These are phyloP conservation scores for Lateolabrax maculatus DNA, from an alignment of 2,797 vertebrate species.

Conservation along the genomic window DNA sequence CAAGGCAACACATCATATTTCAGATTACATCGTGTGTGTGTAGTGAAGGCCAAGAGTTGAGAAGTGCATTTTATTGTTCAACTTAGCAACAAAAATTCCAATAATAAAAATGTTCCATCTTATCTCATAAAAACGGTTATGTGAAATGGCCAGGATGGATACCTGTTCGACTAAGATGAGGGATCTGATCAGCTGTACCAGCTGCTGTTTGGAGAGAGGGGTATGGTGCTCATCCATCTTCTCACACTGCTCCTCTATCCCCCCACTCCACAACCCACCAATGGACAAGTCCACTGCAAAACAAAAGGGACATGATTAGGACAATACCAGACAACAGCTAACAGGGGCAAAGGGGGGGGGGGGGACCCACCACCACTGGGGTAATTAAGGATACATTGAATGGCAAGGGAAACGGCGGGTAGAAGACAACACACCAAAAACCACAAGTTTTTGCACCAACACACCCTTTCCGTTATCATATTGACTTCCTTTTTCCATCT, in stretches of 20 bases:
- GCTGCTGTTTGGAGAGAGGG: conserved; percentile 79
- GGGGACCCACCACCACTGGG: not conserved
- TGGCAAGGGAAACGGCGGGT: not conserved
- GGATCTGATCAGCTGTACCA: conserved; percentile 80
- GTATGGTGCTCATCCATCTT: conserved; percentile 68
- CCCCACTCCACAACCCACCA: conserved; percentile 45
- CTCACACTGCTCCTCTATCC: conserved; percentile 64
- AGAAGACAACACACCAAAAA: not conserved
- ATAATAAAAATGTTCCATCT: too few species aligned
- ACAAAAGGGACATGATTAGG: not conserved
- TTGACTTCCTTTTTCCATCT: not conserved
- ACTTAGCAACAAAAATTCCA: too few species aligned
- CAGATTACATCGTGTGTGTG: not conserved
- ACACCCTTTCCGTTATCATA: not conserved
- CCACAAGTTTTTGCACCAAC: not conserved
- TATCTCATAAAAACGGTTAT: fast-evolving
- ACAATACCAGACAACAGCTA: not conserved
- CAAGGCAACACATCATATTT: not conserved
- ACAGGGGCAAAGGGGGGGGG: not conserved
- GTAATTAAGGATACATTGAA: not conserved
- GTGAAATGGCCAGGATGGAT: not conserved
- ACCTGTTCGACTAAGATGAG: conserved; percentile 82
- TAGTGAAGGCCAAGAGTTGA: not conserved
- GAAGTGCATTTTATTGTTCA: not conserved
- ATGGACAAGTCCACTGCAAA: conserved; percentile 72